These are phyloP conservation scores for Stictonetta naevosa DNA, from an alignment of 2,113 vertebrate genomes.

Conservation along the genomic window DNA sequence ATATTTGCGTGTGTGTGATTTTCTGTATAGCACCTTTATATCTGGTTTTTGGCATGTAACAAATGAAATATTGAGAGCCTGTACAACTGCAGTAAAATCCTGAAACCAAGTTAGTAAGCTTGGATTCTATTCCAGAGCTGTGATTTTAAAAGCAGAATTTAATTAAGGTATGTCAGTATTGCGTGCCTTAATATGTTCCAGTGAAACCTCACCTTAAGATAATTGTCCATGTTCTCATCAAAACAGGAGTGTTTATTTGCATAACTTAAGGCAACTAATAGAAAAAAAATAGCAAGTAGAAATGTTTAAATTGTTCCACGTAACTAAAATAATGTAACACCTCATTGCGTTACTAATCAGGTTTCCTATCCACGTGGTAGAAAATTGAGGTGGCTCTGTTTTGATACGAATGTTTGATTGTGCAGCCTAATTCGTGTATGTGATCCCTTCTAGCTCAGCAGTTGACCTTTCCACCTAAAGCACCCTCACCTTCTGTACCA, in stretches of 20 bases:
- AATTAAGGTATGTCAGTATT: background rate
- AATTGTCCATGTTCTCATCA: background rate
- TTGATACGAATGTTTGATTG: slow-evolving; percentile 16
- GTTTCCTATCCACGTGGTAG: background rate
- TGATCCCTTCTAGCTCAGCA: slow-evolving; percentile 87
- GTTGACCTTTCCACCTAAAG: slow-evolving; percentile 84
- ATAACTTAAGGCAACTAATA: background rate
- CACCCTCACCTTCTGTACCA: slow-evolving; percentile 84
- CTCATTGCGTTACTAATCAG: background rate
- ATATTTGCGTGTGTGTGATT: background rate
- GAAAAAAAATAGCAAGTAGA: background rate
- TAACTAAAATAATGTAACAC: background rate
- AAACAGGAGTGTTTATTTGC: background rate
- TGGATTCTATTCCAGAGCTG: background rate
- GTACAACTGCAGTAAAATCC: background rate
- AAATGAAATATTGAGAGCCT: background rate
- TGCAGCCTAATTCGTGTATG: slow-evolving; percentile 77
- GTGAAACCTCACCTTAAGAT: background rate
- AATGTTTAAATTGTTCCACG: background rate
- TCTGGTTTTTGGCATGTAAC: background rate
- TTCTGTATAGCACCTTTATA: background rate
- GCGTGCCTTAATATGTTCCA: background rate
- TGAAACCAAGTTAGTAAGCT: background rate
- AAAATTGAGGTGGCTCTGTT: background rate
- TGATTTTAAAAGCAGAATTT: background rate